Conservation (phyloP, 2,888 invertebrate species). For the Strigamia crassipes region DNA sequence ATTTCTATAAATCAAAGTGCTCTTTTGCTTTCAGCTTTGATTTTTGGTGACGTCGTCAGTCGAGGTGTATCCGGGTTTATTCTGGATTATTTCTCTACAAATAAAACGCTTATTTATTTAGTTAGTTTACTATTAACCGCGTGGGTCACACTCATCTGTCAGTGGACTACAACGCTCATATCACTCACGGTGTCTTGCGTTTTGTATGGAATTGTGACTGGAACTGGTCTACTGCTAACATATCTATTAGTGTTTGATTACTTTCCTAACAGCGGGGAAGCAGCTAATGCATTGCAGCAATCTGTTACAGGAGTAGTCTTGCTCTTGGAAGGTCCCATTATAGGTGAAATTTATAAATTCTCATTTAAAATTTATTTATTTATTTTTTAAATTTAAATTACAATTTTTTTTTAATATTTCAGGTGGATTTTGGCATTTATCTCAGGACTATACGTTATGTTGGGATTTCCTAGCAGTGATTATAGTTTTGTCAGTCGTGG, state of each 20-base stretch:
- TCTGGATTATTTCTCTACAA: background rate
- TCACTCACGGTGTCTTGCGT: background rate
- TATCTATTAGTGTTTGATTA: background rate
- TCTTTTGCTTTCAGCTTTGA: background rate
- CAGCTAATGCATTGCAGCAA: background rate
- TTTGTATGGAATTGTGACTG: background rate
- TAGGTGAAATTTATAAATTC: background rate
- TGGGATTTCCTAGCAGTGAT: constrained; percentile 2
- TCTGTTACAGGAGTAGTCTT: background rate
- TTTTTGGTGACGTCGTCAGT: background rate
- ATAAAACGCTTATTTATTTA: background rate
- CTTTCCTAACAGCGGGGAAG: background rate
- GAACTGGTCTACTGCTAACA: background rate
- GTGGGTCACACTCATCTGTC: background rate
- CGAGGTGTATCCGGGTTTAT: background rate
- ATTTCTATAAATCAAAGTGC: background rate
- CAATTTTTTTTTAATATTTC: background rate
- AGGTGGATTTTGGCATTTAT: background rate
- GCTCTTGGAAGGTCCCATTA: background rate
- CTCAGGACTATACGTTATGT: background rate
- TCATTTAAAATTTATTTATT: background rate
- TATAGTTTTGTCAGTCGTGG: background rate
- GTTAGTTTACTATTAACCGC: background rate
- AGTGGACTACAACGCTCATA: background rate
- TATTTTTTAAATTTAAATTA: background rate